Conservation (phyloP, 1,140 invertebrate genomes). For the Megathymus violae region DNA sequence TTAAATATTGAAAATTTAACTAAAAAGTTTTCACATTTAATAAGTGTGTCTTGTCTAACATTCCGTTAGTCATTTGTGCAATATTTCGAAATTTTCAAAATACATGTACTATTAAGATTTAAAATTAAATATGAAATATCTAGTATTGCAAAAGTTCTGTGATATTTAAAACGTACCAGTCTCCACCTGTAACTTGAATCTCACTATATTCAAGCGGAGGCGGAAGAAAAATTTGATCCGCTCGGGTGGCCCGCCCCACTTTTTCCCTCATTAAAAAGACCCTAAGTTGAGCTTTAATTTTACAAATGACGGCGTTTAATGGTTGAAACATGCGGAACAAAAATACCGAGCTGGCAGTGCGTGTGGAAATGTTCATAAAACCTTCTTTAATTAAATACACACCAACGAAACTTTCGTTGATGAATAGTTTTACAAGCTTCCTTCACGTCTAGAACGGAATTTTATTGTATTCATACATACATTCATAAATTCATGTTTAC, state of each 20-base stretch:
- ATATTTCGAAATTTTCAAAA: too few relatives aligned
- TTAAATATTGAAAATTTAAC: too few relatives aligned
- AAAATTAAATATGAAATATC: too few relatives aligned
- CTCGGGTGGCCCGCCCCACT: constrained; percentile 46
- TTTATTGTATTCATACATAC: too few relatives aligned
- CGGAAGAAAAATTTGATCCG: constrained; percentile 54
- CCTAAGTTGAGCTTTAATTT: constrained; percentile 52
- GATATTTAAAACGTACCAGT: too few relatives aligned
- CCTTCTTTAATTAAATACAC: constrained; percentile 24
- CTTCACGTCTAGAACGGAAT: too few relatives aligned
- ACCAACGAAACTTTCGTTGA: neutral
- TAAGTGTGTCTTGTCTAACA: too few relatives aligned
- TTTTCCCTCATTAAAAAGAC: constrained; percentile 54
- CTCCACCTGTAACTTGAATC: constrained; percentile 19
- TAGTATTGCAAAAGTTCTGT: too few relatives aligned
- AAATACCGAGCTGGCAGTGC: constrained; percentile 12
- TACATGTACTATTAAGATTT: too few relatives aligned
- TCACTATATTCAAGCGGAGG: constrained; percentile 40
- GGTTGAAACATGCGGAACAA: constrained; percentile 35
- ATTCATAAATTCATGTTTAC: too few relatives aligned
- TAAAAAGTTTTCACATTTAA: too few relatives aligned
- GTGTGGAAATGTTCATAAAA: constrained; percentile 20
- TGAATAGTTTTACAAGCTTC: neutral
- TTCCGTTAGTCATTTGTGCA: too few relatives aligned
- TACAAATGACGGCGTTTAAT: constrained; percentile 50